Evolutionary conservation across 2,113 vertebrate species (phyloP).

Genomic region (Erinaceus europaeus): DNA sequence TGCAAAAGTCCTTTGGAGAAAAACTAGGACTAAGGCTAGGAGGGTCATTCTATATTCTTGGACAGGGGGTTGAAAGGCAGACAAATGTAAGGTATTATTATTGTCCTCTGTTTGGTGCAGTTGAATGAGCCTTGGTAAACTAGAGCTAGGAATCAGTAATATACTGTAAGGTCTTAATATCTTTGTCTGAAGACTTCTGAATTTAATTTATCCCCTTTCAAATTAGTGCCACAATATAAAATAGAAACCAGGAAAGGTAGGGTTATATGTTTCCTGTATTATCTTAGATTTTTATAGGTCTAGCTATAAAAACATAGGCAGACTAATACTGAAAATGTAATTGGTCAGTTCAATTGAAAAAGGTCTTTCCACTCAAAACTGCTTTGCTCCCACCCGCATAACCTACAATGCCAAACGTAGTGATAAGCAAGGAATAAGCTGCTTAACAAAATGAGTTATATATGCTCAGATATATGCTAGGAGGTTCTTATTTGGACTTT

Average conservation of each 20-base stretch:
- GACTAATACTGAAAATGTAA: no score
- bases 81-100: background rate
- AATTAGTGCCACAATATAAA: background rate
- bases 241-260: background rate
- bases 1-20: background rate
- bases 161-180: background rate
- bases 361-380: background rate
- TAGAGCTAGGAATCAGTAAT: background rate
- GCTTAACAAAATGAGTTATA: no score
- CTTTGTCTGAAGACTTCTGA: background rate
- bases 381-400: no score
- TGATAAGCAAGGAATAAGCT: no score
- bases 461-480: background rate
- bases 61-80: background rate
- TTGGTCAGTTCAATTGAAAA: no score
- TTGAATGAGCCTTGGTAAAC: background rate
- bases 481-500: background rate
- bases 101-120: background rate
- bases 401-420: background rate
- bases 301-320: constrained; percentile 18
- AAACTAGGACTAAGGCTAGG: background rate
- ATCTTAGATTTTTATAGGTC: background rate
- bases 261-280: background rate
- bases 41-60: background rate
- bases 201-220: background rate